These are phyloP conservation scores for Rallus limicola DNA, from an alignment of 2,113 vertebrate species.

Conservation along the genomic window DNA sequence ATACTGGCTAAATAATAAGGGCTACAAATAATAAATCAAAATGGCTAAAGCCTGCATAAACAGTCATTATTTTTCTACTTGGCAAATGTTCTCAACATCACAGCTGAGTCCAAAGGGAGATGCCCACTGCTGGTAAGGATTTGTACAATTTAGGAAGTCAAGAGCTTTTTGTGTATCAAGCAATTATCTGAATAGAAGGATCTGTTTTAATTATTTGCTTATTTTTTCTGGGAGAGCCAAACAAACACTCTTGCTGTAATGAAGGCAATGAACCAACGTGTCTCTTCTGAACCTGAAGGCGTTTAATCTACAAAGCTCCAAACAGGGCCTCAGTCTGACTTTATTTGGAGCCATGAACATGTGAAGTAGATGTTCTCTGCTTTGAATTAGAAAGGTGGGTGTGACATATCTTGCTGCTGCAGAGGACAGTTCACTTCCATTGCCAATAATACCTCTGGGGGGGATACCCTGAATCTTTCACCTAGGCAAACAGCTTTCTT, in stretches of 20 bases:
- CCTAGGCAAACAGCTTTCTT: background rate
- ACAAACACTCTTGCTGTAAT: background rate
- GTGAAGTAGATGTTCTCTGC: background rate
- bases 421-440: background rate
- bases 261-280: background rate
- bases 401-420: background rate
- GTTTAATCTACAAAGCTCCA: background rate
- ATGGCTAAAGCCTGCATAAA: background rate
- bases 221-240: background rate
- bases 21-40: background rate
- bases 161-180: conserved; percentile 5
- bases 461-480: background rate
- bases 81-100: background rate
- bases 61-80: background rate
- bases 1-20: background rate
- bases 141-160: background rate
- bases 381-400: background rate
- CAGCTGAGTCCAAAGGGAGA: background rate
- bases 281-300: background rate
- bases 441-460: background rate
- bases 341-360: background rate
- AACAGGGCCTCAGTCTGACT: background rate
- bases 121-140: background rate
- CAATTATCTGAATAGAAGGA: background rate
- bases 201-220: background rate